Percentiles rank a stretch among this genome's conserved stretches.
Conservation (phyloP, 2,113 vertebrate genomes). For the Alethe castanea region DNA sequence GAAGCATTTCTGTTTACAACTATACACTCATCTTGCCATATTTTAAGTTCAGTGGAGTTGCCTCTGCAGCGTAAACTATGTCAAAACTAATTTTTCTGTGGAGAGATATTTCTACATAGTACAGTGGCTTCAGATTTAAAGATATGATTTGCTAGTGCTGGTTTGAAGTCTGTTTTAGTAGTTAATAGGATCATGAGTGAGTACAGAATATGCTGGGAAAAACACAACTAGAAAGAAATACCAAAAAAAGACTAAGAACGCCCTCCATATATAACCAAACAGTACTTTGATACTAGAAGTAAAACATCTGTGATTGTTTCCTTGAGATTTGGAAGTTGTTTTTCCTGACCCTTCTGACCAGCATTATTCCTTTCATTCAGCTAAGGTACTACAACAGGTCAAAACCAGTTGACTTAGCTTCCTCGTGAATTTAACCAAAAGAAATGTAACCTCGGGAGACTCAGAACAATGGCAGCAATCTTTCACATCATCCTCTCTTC, state of each 20-base stretch:
- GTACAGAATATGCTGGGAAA: neutral
- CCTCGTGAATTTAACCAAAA: neutral
- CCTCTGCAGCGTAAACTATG: neutral
- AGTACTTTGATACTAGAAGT: neutral
- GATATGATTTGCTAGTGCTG: neutral
- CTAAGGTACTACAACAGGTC: neutral
- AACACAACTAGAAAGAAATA: neutral
- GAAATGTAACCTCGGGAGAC: neutral
- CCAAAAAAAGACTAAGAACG: neutral
- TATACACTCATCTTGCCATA: neutral
- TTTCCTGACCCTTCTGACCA: neutral
- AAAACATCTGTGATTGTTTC: neutral
- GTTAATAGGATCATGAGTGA: neutral
- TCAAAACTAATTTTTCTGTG: neutral
- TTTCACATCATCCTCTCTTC: neutral
- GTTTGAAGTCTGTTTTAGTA: neutral
- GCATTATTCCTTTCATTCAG: neutral
- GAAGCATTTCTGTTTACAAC: conserved; percentile 27
- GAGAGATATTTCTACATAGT: neutral
- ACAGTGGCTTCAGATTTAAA: neutral
- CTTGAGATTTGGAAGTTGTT: neutral
- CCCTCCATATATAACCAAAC: neutral
- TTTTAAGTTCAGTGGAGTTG: neutral
- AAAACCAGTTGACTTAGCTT: neutral
- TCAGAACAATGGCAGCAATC: neutral